phyloP scores from a whole-genome alignment of 2,888 invertebrate species.

The Tetheella fluctuosa region DNA sequence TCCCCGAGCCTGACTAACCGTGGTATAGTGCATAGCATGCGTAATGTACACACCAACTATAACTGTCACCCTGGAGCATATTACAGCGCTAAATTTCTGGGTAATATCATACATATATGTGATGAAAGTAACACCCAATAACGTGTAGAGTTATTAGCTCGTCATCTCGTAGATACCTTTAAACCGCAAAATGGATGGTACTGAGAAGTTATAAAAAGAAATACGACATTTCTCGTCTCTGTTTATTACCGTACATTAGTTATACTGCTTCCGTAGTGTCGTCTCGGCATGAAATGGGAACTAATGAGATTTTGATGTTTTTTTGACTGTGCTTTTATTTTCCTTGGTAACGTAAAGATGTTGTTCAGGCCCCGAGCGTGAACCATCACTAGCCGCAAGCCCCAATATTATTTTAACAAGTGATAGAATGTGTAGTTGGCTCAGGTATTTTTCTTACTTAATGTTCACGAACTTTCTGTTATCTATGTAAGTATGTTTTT shows the following conservation, averaged over 20 bases:
- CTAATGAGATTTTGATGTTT: constrained; percentile 85
- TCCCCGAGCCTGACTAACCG: constrained; percentile 9
- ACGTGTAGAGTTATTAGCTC: constrained; percentile 46
- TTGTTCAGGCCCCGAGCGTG: constrained; percentile 55
- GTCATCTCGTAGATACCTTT: constrained; percentile 66
- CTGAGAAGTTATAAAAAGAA: constrained; percentile 81
- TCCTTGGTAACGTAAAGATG: constrained; percentile 67
- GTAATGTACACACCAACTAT: neutral
- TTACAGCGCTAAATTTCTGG: constrained; percentile 1
- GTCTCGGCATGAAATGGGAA: constrained; percentile 82
- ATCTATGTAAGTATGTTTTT: too few relatives aligned
- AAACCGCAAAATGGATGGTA: constrained; percentile 77
- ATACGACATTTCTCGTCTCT: constrained; percentile 80
- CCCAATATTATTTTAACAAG: constrained; percentile 45
- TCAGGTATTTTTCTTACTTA: neutral
- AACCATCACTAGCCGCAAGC: constrained; percentile 46
- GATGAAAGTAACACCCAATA: constrained; percentile 31
- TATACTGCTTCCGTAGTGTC: constrained; percentile 84
- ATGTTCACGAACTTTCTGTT: too few relatives aligned
- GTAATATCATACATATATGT: constrained; percentile 3
- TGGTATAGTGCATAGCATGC: neutral
- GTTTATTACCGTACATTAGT: constrained; percentile 84
- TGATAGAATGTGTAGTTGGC: constrained; percentile 3
- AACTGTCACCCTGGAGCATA: neutral
- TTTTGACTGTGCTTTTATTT: constrained; percentile 84